Evolutionary conservation across 1,140 invertebrate genomes (phyloP), one percentile per base, ranked within the genome.

Genomic region (Drosophila oshimai): DNA sequence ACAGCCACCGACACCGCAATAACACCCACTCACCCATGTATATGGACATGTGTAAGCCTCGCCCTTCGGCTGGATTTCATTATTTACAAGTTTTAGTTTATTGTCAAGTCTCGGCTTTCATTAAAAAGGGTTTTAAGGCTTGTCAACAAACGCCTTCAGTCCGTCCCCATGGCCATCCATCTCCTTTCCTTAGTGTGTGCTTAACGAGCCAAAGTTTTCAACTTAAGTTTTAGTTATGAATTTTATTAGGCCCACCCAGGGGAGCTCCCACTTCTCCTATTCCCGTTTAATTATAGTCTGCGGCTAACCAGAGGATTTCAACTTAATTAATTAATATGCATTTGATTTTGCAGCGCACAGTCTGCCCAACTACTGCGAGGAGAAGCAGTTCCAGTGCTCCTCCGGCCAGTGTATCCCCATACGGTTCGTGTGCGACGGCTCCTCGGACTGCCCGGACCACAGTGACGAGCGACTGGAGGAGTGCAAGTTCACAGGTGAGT

Each of bases 351-450:
- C 89, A 90, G 89, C 84, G 36, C 42, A 73, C 61, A 55, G 70
- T 34, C 51, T 90, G 44, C 41, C 65, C 12, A 51, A 53, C 7
- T 46, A 53, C 36, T 96, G 95, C 91, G 92, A 94, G 3, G 89
- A 93, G 72, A 94, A 94, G 88, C 95, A 96, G 80, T 96, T 96
- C 88, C 93, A 92, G 74, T 97, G 96, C 90, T 92, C 90, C 47
- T 95, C 95, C 75, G 95, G 95, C 64, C 93, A 93, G 74, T 98
- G 97, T 91, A 97, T 98, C 91, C 95, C 96, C 3, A 92, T 94
- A 47, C 91, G 95, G 73, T 97, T 95, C 93, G 92, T 94, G 31
- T 97, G 96, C 84, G 96, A 97, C 74, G 94, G 94, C 29, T 92
- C 94, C 39, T 92, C 95, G 68, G 96, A 97, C 90, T 97, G 96